Percentiles rank a stretch among this genome's conserved stretches.
Evolutionary conservation across 2,797 vertebrate species (phyloP).

Genomic region (Uromys caudimaculatus): DNA sequence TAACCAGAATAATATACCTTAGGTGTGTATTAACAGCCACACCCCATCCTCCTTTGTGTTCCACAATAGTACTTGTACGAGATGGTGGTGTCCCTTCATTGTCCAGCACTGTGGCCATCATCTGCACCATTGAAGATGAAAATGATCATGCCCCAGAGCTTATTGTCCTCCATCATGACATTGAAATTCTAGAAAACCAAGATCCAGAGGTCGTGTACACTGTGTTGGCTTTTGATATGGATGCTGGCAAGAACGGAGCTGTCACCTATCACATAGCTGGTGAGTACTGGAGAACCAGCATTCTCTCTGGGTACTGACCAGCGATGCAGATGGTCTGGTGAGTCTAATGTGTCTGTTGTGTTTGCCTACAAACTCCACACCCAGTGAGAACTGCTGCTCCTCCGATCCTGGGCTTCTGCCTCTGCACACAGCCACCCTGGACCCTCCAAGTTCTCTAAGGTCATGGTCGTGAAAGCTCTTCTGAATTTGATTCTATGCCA

Average conservation of each 20-base stretch:
- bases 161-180: slow-evolving; percentile 87
- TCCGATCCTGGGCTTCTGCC: not conserved
- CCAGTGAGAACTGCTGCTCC: not conserved
- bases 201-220: slow-evolving; percentile 89
- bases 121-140: slow-evolving; percentile 93
- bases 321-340: not conserved
- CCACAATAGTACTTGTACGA: slow-evolving; percentile 90
- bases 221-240: slow-evolving; percentile 90
- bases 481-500: not conserved
- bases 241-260: slow-evolving; percentile 91
- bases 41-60: slow-evolving; percentile 63
- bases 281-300: slow-evolving; percentile 80
- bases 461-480: not conserved
- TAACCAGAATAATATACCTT: not conserved
- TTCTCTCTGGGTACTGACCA: not conserved
- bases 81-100: slow-evolving; percentile 89
- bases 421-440: not conserved
- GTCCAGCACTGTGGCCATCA: slow-evolving; percentile 89
- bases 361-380: not conserved
- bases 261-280: slow-evolving; percentile 92
- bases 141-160: slow-evolving; percentile 93
- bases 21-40: not conserved
- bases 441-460: not conserved
- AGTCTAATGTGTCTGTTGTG: slow-evolving; percentile 22
- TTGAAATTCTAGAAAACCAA: slow-evolving; percentile 93